These are phyloP conservation scores for Alcis repandata DNA, from an alignment of 2,888 invertebrate species.

Conservation along the genomic window DNA sequence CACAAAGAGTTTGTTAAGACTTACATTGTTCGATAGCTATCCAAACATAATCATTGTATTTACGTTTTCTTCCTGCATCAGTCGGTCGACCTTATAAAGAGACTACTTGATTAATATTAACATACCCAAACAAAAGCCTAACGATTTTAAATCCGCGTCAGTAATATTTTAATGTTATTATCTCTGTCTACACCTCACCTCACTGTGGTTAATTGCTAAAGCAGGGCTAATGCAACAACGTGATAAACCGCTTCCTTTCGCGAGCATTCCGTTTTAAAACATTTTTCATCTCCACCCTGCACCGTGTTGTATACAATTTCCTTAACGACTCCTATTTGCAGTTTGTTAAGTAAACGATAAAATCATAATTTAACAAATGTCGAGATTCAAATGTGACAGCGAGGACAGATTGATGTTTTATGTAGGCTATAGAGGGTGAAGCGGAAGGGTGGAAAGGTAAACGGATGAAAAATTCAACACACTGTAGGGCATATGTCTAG, in stretches of 20 bases:
- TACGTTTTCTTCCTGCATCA: no score
- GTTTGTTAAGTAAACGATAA: constrained; percentile 33
- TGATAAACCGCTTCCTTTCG: constrained; percentile 79
- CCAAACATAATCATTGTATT: no score
- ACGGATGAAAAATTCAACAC: constrained; percentile 17
- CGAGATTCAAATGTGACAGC: background rate
- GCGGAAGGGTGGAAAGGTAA: constrained; percentile 14
- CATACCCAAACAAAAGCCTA: no score
- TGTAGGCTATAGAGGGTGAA: constrained; percentile 5
- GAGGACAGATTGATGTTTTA: constrained; percentile 1
- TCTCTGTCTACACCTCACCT: constrained; percentile 12
- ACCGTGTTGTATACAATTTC: constrained; percentile 46
- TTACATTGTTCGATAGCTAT: background rate
- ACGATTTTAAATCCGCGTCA: no score
- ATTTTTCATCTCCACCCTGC: constrained; percentile 51
- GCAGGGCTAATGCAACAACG: constrained; percentile 72
- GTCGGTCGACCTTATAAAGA: no score
- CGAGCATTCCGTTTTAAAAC: constrained; percentile 59
- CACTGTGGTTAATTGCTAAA: constrained; percentile 75
- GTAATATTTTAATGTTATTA: constrained; percentile 5
- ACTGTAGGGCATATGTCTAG: background rate
- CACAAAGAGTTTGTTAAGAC: background rate
- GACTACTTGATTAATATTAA: no score
- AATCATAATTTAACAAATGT: background rate
- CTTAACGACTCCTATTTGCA: constrained; percentile 52